Evolutionary conservation across 2,797 vertebrate species (phyloP), one percentile per base, ranked within the genome.

Genomic region (Girardinus metallicus): DNA sequence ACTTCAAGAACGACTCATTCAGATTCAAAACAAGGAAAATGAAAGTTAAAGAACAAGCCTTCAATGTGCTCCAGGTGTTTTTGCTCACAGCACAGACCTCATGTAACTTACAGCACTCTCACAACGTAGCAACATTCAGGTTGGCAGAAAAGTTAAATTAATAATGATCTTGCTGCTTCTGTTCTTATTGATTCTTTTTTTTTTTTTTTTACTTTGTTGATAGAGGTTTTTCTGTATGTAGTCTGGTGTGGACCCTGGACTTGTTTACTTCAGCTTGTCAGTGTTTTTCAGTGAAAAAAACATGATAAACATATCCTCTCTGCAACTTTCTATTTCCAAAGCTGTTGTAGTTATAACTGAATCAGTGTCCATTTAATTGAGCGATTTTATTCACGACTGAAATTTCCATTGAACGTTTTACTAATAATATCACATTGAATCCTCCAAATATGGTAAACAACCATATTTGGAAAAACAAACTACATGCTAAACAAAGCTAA

Each of bases 61-160:
- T 64, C 23, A 18, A 9, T 47, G 68, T 74, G 34, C 71, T 60
- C 11, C 78, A 76, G 77, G 36, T 79, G 71, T 23, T 60, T 39
- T 49, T 79, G 44, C 72, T 80, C 49, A 43, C 79, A 76, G 76
- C 53, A 16, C 73, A 76, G 53, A 86, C 79, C 80, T 87, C 18
- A 0, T 77, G 71, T 88, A 88, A 90, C 83, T 83, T 81, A 60
- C 86, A 87, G 76, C 21, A 51, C 82, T 86, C 86, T 79, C 72
- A 74, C 77, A 82, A 78, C 82, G 85, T 86, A 78, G 88, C 86
- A 78, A 83, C 84, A 89, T 88, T 87, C 84, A 89, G 41, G 53
- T 78, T 89, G 87, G 83, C 88, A 92, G 89, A 92, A 77, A 51
- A 81, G 83, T 88, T 92, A 87, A 92, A 94, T 93, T 89, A 92